Percentiles rank a stretch among this genome's conserved stretches.
Evolutionary conservation across 2,113 vertebrate species (phyloP).

Genomic region (Tricholaema leucomelas): DNA sequence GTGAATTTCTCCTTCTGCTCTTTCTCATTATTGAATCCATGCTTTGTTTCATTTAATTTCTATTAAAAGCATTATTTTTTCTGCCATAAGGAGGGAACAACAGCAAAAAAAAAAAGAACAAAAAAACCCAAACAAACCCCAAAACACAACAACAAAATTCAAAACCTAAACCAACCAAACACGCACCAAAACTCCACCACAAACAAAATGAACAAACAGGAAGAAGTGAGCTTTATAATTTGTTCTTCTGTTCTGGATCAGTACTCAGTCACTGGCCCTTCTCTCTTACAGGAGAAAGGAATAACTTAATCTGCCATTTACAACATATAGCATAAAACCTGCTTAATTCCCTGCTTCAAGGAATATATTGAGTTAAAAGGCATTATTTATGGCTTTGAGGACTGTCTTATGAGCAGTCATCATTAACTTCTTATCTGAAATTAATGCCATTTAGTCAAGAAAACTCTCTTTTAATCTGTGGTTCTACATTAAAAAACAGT

Average conservation of each 20-base stretch:
- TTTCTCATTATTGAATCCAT: conserved; percentile 7
- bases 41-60: background rate
- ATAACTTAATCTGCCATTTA: background rate
- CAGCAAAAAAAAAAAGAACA: background rate
- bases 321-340: background rate
- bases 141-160: no score
- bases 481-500: background rate
- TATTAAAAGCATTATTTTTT: background rate
- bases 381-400: background rate
- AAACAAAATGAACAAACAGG: no score
- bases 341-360: background rate
- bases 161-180: no score
- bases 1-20: background rate
- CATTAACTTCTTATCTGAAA: background rate
- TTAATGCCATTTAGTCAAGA: background rate
- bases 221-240: background rate
- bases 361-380: background rate
- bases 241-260: background rate
- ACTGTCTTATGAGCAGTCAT: background rate
- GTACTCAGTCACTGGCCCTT: background rate
- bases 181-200: background rate
- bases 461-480: background rate
- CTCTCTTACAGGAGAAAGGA: background rate
- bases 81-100: background rate
- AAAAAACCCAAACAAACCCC: background rate